A percentile compares a stretch with the other conserved stretches of the same genome.
Evolutionary conservation across 2,888 invertebrate genomes (phyloP).

Genomic region (Philereme transversata): DNA sequence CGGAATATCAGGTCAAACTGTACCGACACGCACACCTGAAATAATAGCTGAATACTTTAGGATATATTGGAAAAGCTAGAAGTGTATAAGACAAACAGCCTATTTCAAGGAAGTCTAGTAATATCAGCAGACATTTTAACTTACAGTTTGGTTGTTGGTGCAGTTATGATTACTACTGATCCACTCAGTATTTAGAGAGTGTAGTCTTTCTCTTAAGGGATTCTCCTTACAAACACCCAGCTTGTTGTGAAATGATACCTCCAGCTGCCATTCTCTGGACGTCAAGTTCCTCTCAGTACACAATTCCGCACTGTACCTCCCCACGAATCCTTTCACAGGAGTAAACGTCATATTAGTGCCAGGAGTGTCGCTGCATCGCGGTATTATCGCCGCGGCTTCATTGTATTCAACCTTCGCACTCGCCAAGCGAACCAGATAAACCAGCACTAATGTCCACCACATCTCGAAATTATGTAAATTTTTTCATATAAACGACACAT

Average conservation of each 20-base stretch:
- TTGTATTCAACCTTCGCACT: conserved; percentile 31
- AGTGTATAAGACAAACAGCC: too few species aligned
- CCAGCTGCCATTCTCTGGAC: conserved; percentile 46
- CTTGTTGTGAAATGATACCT: conserved; percentile 34
- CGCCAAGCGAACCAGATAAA: conserved; percentile 39
- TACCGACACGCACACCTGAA: conserved; percentile 58
- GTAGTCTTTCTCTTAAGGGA: background rate
- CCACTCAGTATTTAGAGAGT: conserved; percentile 20
- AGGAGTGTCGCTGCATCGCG: conserved; percentile 44
- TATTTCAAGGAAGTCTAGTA: too few species aligned
- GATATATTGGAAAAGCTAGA: background rate
- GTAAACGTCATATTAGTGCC: conserved; percentile 40
- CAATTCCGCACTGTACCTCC: conserved; percentile 57
- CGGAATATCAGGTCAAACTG: conserved; percentile 60
- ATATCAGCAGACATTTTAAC: background rate
- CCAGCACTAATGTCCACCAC: conserved; percentile 43
- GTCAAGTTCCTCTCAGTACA: conserved; percentile 46
- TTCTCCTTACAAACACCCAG: conserved; percentile 13
- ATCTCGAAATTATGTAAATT: conserved; percentile 45
- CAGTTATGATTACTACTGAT: conserved; percentile 30
- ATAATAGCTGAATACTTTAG: background rate
- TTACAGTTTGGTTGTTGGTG: conserved; percentile 18
- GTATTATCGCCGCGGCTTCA: conserved; percentile 23
- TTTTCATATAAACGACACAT: conserved; percentile 8
- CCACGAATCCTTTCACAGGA: conserved; percentile 45